A percentile compares a stretch with the other conserved stretches of the same genome.
These are phyloP conservation scores for Cryptus viduatorius DNA, from an alignment of 2,888 invertebrate species.

Conservation along the genomic window DNA sequence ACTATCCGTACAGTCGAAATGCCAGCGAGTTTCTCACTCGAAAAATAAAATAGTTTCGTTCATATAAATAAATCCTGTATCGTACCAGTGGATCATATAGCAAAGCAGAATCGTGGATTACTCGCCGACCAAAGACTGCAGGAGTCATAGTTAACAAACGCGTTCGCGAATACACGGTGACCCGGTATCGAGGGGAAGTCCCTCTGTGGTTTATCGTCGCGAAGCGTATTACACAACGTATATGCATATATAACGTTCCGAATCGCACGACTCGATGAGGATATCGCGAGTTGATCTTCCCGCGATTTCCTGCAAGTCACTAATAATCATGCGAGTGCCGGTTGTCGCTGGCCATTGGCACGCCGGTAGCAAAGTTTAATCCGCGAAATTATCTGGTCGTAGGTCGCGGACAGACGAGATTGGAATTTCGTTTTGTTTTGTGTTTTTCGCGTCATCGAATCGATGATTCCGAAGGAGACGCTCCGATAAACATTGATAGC, in stretches of 20 bases:
- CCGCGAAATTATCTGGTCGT: constrained; percentile 3
- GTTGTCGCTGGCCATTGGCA: constrained; percentile 36
- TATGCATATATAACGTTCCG: constrained; percentile 22
- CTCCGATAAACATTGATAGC: neutral
- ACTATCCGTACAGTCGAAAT: constrained; percentile 65
- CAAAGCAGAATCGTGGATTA: constrained; percentile 30
- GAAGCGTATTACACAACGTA: constrained; percentile 59
- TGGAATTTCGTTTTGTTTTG: neutral
- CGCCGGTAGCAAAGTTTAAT: constrained; percentile 41
- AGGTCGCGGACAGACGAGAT: neutral
- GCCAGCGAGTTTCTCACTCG: constrained; percentile 61
- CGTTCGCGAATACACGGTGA: constrained; percentile 32
- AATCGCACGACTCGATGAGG: constrained; percentile 29
- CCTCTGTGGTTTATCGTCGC: constrained; percentile 48
- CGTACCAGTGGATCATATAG: constrained; percentile 24
- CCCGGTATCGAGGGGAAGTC: constrained; percentile 56
- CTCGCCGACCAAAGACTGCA: constrained; percentile 45
- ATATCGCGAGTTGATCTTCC: constrained; percentile 57
- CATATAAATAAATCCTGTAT: constrained; percentile 46
- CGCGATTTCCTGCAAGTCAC: constrained; percentile 63
- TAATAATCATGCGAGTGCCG: constrained; percentile 34
- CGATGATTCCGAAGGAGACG: neutral
- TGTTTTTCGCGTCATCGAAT: neutral
- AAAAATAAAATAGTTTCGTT: constrained; percentile 50
- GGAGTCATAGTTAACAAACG: constrained; percentile 34